Evolutionary conservation across 1,140 invertebrate genomes (phyloP).

Genomic region (Theocolax elegans): DNA sequence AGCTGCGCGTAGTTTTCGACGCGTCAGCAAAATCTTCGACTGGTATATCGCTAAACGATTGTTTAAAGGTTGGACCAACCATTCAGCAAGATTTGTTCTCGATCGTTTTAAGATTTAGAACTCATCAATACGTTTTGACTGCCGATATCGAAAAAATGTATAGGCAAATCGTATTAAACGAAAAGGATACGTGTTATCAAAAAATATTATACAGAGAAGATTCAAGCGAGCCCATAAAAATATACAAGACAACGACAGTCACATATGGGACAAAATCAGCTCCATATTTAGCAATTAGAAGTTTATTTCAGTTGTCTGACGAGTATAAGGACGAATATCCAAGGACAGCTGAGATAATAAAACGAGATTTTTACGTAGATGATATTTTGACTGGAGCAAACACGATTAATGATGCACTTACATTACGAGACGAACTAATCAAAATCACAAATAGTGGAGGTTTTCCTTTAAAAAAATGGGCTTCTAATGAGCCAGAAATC

Average conservation of each 20-base stretch:
- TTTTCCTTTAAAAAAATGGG: conserved; percentile 48
- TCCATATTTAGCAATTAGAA: conserved; percentile 40
- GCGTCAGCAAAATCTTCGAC: not conserved
- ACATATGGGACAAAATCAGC: conserved; percentile 42
- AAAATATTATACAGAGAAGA: conserved; percentile 50
- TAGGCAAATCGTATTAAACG: conserved; percentile 49
- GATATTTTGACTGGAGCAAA: conserved; percentile 39
- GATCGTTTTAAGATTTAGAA: not conserved
- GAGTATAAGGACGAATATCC: conserved; percentile 29
- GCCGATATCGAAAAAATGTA: conserved; percentile 56
- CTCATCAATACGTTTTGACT: too few relatives aligned
- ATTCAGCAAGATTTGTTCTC: not conserved
- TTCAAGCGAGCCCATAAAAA: not conserved
- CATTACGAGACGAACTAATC: not conserved
- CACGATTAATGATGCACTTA: not conserved
- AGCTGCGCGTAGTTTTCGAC: too few relatives aligned
- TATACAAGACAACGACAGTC: conserved; percentile 37
- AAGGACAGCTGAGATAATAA: too few relatives aligned
- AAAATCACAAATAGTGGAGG: not conserved
- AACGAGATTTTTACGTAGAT: conserved; percentile 48
- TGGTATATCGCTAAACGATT: not conserved
- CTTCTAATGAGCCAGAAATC: conserved; percentile 29
- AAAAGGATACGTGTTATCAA: conserved; percentile 48
- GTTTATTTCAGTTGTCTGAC: conserved; percentile 38
- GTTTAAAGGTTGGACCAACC: not conserved